Base-by-base conservation (phyloP, 1,140 invertebrate genomes). In the Tenebrio molitor region DNA sequence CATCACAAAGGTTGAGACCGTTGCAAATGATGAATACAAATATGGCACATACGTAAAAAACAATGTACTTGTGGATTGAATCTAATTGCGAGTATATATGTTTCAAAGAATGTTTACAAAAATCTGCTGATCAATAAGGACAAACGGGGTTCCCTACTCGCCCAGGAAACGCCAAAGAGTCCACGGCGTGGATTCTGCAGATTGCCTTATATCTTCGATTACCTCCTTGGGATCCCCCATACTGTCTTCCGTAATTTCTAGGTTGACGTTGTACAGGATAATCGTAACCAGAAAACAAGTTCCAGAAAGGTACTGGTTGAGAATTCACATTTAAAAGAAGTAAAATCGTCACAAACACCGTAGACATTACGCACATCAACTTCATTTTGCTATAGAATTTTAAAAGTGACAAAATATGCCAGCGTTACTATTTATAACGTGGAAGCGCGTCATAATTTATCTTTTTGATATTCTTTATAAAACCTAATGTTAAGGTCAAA, bases 111-210 rank as follows among this genome's bases (percentile, higher is more conserved):
- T n/a, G n/a, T n/a, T n/a, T n/a, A 50, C n/a, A 50, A n/a, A 29
- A 58, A 66, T 42, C 12, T n/a, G 7, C 29, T 39, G 5, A 0
- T 74, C 23, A 72, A 23, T 80, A 83, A 6, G 79, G 79, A 69
- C 82, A 83, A 1, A 83, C 74, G 8, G 82, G 81, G 46, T 75
- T 78, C n/a, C 80, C 77, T n/a, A 77, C 73, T 66, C 76, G 46
- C 42, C 82, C 82, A 0, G 81, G 82, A 75, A 80, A 83, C 1
- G 81, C 79, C n/a, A 81, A 72, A 23, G 75, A 75, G 50, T 82
- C 80, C 1, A 80, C 73, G 5, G 81, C 75, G 65, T 81, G 79
- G 4, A 81, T 69, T 16, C 80, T 76, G 69, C 82, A 83, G 36
- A 83, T 81, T 0, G 71, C 23, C 36, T 77, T 77, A 68, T 81